phyloP scores from a whole-genome alignment of 2,113 vertebrate species.

The Erinaceus europaeus region DNA sequence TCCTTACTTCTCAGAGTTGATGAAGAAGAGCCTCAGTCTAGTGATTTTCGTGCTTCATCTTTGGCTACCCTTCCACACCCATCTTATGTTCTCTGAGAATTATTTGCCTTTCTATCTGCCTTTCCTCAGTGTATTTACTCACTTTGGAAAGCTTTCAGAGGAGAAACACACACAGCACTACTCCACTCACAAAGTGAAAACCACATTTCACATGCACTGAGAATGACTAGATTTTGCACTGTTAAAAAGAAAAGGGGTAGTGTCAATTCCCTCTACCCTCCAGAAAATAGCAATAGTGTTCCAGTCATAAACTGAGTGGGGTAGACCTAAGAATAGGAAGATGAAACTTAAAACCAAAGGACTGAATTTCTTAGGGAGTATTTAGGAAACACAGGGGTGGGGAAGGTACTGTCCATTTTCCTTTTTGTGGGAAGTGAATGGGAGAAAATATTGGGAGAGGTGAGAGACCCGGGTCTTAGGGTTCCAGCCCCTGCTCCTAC shows the following conservation, averaged over 20 bases:
- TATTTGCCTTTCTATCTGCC: not conserved
- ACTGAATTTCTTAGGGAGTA: too few relatives aligned
- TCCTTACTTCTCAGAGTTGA: not conserved
- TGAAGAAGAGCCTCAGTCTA: not conserved
- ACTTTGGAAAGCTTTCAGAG: not conserved
- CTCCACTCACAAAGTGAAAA: rapidly evolving
- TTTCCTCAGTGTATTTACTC: not conserved
- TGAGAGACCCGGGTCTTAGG: too few relatives aligned
- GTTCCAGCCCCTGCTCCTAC: too few relatives aligned
- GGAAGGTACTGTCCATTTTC: too few relatives aligned
- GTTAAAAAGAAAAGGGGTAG: not conserved
- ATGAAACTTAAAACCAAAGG: too few relatives aligned
- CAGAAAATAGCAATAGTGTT: not conserved
- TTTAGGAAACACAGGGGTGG: too few relatives aligned
- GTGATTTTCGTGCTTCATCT: not conserved
- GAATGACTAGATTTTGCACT: not conserved
- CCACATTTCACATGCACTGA: not conserved
- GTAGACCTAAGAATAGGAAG: too few relatives aligned
- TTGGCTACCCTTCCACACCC: not conserved
- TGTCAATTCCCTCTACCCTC: not conserved
- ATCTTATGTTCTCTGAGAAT: not conserved
- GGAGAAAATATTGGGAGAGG: too few relatives aligned
- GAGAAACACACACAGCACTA: not conserved
- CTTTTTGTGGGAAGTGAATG: too few relatives aligned
- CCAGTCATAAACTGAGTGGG: not conserved